Evolutionary conservation across 2,888 invertebrate species (phyloP), one percentile per base, ranked within the genome.

Genomic region (Cancer borealis): DNA sequence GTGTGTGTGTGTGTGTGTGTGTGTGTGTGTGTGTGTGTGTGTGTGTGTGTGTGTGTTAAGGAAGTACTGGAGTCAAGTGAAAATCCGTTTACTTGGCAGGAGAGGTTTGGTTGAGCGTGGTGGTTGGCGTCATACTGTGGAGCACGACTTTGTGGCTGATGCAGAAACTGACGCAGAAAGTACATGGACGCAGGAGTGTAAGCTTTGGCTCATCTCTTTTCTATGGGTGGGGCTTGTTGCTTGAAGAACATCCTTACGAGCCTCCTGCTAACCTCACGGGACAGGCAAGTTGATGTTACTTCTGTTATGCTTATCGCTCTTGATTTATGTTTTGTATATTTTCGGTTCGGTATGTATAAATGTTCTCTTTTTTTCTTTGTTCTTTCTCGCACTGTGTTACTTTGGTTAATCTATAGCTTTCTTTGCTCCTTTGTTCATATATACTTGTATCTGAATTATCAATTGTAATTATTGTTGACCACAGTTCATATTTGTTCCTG

Each of bases 191-290:
- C n/a, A n/a, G 3, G n/a, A 21, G 47, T 3, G 46, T 66, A 26
- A 87, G 91, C 66, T 26, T 73, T 73, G 73, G n/a, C 26, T 84
- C 93, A 2, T 73, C 91, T 14, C 10, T 91, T 12, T 84, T 93
- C 17, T 91, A 93, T 45, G 46, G 79, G 10, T 93, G 93, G 93
- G 93, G 93, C 0, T 14, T 91, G 10, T 14, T 93, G 66, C 66
- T 93, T 21, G 93, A 93, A 45, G 88, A 92, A 1, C 49, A 45
- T 21, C 92, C 92, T 12, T 10, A 54, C 12, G 60, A 54, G 21
- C 91, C 91, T 12, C 93, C 91, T 8, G 8, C 88, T 12, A 93
- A 73, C 89, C 39, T 93, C 45, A 91, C 91, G 1, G 84, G 60
- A 10, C 92, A 88, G 88, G 92, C 88, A 46, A 88, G 39, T n/a